Evolutionary conservation across 2,888 invertebrate genomes (phyloP).

Genomic region (Deilephila porcellus): DNA sequence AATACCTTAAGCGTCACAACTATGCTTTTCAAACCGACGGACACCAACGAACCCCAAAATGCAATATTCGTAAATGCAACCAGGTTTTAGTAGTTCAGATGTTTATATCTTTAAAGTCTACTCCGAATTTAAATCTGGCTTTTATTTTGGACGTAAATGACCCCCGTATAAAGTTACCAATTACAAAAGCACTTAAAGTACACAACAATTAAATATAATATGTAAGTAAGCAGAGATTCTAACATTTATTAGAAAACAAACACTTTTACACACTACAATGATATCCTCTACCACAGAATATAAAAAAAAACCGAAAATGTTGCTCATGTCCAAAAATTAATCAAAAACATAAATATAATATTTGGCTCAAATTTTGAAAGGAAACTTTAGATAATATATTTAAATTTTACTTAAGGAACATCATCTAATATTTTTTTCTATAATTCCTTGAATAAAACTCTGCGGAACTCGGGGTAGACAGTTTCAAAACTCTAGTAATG

Average conservation of each 20-base stretch:
- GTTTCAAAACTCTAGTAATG: too few relatives aligned
- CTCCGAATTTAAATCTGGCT: not conserved
- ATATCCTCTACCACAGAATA: not conserved
- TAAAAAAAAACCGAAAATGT: not conserved
- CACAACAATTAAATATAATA: not conserved
- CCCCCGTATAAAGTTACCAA: not conserved
- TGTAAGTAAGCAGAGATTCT: conserved; percentile 20
- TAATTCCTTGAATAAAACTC: too few relatives aligned
- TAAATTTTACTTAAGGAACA: not conserved
- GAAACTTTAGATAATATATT: too few relatives aligned
- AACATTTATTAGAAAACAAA: not conserved
- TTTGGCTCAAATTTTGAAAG: conserved; percentile 3
- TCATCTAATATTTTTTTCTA: too few relatives aligned
- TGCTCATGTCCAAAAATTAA: not conserved
- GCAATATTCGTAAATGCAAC: conserved; percentile 16
- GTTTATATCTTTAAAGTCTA: not conserved
- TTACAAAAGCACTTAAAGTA: not conserved
- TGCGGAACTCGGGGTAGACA: too few relatives aligned
- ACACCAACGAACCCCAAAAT: not conserved
- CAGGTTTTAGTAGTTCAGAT: not conserved
- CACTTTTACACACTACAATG: not conserved
- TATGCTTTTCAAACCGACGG: not conserved
- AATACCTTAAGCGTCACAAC: not conserved
- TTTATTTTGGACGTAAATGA: not conserved
- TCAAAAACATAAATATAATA: not conserved